Evolutionary conservation across 2,888 invertebrate genomes (phyloP).

Genomic region (Lathronympha strigana): DNA sequence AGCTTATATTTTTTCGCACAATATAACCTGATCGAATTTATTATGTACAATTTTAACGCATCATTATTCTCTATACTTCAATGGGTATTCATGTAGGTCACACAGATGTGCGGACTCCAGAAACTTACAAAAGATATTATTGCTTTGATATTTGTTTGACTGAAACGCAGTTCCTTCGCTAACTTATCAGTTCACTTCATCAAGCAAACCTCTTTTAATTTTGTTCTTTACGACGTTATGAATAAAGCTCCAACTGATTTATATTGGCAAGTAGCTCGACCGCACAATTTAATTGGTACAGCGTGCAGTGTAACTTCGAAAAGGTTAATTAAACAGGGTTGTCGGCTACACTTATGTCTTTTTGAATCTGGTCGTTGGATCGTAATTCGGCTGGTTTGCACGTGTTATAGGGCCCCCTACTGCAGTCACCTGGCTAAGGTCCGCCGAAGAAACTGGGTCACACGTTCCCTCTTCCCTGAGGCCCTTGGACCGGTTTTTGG

Average conservation of each 20-base stretch:
- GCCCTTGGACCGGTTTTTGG: slow-evolving; percentile 56
- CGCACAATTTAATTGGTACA: slow-evolving; percentile 3
- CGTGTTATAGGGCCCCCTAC: slow-evolving; percentile 65
- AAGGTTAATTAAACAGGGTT: neutral
- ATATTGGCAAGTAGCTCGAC: neutral
- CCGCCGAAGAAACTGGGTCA: slow-evolving; percentile 74
- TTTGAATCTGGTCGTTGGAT: slow-evolving; percentile 46
- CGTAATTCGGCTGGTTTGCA: slow-evolving; percentile 63
- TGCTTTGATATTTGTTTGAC: slow-evolving; percentile 61
- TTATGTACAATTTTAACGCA: slow-evolving; percentile 38
- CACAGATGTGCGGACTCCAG: slow-evolving; percentile 59
- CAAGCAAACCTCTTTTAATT: neutral
- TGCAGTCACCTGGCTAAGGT: slow-evolving; percentile 46
- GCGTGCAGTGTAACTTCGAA: neutral
- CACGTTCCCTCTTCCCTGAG: slow-evolving; percentile 61
- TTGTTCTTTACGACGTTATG: neutral
- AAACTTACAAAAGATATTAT: slow-evolving; percentile 66
- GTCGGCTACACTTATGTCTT: slow-evolving; percentile 2
- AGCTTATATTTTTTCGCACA: slow-evolving; percentile 14
- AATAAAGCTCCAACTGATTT: neutral
- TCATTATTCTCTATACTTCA: slow-evolving; percentile 54
- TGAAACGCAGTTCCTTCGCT: slow-evolving; percentile 66
- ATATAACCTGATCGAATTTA: slow-evolving; percentile 38
- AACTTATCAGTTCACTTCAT: slow-evolving; percentile 41
- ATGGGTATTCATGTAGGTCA: slow-evolving; percentile 69